Evolutionary conservation across 2,888 invertebrate genomes (phyloP).

Genomic region (Cephalotes varians): DNA sequence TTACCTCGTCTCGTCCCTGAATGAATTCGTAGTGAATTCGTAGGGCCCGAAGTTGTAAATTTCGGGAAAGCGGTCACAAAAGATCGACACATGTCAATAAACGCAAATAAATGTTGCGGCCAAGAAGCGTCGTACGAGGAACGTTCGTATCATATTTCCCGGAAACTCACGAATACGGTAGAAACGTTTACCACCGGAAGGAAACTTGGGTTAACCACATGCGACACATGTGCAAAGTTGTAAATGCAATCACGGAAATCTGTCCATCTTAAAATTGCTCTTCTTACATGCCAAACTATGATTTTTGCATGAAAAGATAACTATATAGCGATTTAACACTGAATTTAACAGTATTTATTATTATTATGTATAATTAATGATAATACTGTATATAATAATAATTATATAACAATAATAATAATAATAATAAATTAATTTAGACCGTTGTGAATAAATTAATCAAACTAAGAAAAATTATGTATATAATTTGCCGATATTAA

Average conservation of each 20-base stretch:
- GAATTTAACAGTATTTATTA: too few species aligned
- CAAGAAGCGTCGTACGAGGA: neutral
- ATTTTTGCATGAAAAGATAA: neutral
- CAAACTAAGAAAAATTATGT: too few species aligned
- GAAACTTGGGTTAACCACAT: neutral
- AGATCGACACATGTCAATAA: neutral
- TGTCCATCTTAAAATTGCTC: neutral
- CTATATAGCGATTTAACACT: neutral
- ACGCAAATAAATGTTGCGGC: neutral
- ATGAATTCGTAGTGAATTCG: neutral
- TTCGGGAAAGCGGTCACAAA: neutral
- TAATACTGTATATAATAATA: too few species aligned
- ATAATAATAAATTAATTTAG: too few species aligned
- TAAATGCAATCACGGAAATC: neutral
- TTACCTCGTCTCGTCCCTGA: neutral
- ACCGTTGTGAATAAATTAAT: too few species aligned
- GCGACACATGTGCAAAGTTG: neutral
- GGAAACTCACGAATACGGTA: neutral
- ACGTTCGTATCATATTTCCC: neutral
- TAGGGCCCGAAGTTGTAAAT: neutral
- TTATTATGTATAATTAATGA: too few species aligned
- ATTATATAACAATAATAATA: too few species aligned
- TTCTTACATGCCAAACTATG: too few species aligned
- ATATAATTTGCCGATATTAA: too few species aligned
- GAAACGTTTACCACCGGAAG: neutral